phyloP scores from a whole-genome alignment of 2,797 vertebrate genomes.

The Liasis olivaceus region DNA sequence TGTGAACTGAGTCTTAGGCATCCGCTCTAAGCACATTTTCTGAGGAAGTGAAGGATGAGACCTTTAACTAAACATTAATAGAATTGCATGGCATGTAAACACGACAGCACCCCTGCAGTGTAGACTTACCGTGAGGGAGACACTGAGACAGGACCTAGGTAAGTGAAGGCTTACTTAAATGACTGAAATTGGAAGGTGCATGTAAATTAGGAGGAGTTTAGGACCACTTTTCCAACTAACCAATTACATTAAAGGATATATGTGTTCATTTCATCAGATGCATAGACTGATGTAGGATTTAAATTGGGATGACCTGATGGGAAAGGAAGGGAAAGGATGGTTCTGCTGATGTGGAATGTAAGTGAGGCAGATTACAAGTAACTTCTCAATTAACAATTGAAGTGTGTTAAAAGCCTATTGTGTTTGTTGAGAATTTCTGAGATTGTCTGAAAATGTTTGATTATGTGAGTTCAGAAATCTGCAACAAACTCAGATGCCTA shows the following conservation, averaged over 20 bases:
- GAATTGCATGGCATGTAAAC: neutral
- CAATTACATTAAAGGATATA: neutral
- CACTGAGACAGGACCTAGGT: neutral
- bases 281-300: neutral
- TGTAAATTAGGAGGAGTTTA: neutral
- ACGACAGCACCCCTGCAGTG: neutral
- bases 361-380: neutral
- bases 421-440: no score
- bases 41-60: neutral
- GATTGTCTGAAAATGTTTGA: neutral
- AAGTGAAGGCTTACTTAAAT: neutral
- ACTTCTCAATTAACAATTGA: neutral
- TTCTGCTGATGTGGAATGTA: neutral
- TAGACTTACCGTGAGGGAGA: neutral
- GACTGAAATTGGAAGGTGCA: neutral
- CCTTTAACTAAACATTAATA: neutral
- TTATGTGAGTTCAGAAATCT: neutral
- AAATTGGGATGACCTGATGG: neutral
- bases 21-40: neutral
- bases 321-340: neutral
- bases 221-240: neutral
- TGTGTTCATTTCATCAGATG: neutral
- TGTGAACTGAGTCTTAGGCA: neutral
- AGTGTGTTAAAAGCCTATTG: neutral
- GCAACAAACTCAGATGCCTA: neutral